Conservation (phyloP, 2,113 vertebrate species). For the Anser cygnoides region DNA sequence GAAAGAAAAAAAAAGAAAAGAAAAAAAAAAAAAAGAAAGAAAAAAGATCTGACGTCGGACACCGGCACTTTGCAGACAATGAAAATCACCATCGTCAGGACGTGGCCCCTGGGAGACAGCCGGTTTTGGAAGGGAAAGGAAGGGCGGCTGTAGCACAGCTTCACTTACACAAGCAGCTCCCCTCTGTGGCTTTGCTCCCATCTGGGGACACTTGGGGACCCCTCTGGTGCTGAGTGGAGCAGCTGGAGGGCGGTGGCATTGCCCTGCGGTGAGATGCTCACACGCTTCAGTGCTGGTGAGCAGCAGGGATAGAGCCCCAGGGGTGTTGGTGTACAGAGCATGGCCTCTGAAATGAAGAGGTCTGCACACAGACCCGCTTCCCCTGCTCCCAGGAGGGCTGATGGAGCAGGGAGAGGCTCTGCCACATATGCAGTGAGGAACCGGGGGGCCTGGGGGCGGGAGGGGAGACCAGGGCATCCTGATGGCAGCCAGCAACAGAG, state of each 20-base stretch:
- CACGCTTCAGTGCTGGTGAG: conserved; percentile 1
- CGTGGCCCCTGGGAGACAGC: not conserved
- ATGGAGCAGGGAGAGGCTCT: conserved; percentile 69
- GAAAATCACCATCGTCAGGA: not conserved
- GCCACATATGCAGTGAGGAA: not conserved
- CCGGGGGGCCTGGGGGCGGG: not conserved
- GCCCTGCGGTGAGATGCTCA: not conserved
- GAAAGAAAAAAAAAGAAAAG: not conserved
- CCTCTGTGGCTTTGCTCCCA: not conserved
- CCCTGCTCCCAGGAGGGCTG: conserved; percentile 72
- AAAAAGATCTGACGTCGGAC: not conserved
- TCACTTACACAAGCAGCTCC: not conserved
- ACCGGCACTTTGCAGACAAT: not conserved
- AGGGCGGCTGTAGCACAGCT: not conserved
- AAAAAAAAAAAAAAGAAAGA: not conserved
- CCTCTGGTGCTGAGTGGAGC: not conserved
- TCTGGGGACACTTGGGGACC: not conserved
- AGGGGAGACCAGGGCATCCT: not conserved
- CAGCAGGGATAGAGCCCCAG: not conserved
- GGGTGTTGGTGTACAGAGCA: conserved; percentile 40
- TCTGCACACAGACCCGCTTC: conserved; percentile 70
- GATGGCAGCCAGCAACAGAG: conserved; percentile 60
- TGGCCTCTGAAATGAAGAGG: conserved; percentile 78
- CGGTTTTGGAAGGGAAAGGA: not conserved
- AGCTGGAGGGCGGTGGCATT: not conserved